Base-by-base conservation (phyloP, 2,797 vertebrate species). In the Myripristis jacobus region DNA sequence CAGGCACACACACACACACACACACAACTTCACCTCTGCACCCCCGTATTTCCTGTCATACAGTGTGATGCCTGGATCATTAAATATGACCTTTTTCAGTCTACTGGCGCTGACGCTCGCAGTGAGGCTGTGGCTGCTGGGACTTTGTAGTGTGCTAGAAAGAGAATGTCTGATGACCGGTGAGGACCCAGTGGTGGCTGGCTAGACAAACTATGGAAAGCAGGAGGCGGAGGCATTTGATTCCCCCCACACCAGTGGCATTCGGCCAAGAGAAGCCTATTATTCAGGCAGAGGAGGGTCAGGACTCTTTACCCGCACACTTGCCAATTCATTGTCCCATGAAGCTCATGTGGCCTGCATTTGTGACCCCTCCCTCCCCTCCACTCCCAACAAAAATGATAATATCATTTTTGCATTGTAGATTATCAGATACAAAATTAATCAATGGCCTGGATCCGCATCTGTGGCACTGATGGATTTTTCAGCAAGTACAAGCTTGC, bases 121-220 rank as follows among this genome's bases (percentile, higher is more conserved):
- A 38, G 57, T 54, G 79, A 2, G 66, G 73, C 60, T 0, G 19
- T 4, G 65, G n/a, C n/a, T n/a, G 56, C 75, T 61, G 72, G 62
- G 70, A 69, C 90, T 92, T 93, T 93, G 88, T 91, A 81, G 88
- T 75, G 38, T 10, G 70, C 54, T 86, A 86, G 79, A 93, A 92
- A 92, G 91, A 83, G 91, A 93, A 90, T 93, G 82, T 43, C 31
- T 91, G 88, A 92, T 92, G 89, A 87, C 79, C 24, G 19, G 75
- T 72, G 75, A 80, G 81, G 64, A 66, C 69, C 79, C 70, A 25
- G 44, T 21, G 22, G 77, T 8, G 66, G 64, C 73, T 77, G 77
- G 74, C 79, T 73, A 70, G 66, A 65, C 58, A 60, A 73, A 73
- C 72, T 50, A 3, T 12, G 47, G 67, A 73, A 69, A 75, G 67